Evolutionary conservation across 2,888 invertebrate genomes (phyloP), one percentile per base, ranked within the genome.

Genomic region (Tanypteryx hageni): DNA sequence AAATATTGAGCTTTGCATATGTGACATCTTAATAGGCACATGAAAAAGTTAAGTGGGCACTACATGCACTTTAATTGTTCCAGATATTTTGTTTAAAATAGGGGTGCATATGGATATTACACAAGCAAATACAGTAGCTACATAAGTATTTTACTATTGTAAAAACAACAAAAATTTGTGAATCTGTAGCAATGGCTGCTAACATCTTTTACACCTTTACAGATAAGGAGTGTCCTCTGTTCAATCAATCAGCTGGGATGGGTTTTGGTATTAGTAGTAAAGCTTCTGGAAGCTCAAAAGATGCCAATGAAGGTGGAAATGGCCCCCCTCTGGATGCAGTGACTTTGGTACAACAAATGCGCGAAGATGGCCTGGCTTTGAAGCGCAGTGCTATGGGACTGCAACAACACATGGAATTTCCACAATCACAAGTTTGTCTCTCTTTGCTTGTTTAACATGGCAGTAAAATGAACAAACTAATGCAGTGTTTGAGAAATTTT

Each of bases 211-310:
- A 92, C 93, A 92, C 92, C 82, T 93, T 95, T 95, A 93, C 95
- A 96, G 99, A 99, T 95, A 98, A 98, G 94, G 99, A 99, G 95
- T 99, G 99, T 95, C 98, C 99, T 9, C 97, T 99, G 96, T 99
- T 95, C 94, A 96, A 95, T 97, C 95, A 97, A 97, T 94, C 96
- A 97, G 94, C 98, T 97, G 61, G 98, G 82, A 94, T 93, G 93
- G 92, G 94, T 81, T 82, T 86, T 57, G 93, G 92, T 16, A 22
- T 83, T 22, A 82, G 58, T 61, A 58, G 93, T 93, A 94, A 94
- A 93, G 59, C 91, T 81, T 82, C 89, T 56, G 89, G 91, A 92
- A 91, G 91, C 92, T 57, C 59, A 16, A 92, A 91, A 58, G 68
- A 82, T 81, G 31, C 58, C 18, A 92, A 44, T 82, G 76, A 91